These are phyloP conservation scores for Dasysyrphus albostriatus DNA, from an alignment of 2,888 invertebrate species.

Conservation along the genomic window DNA sequence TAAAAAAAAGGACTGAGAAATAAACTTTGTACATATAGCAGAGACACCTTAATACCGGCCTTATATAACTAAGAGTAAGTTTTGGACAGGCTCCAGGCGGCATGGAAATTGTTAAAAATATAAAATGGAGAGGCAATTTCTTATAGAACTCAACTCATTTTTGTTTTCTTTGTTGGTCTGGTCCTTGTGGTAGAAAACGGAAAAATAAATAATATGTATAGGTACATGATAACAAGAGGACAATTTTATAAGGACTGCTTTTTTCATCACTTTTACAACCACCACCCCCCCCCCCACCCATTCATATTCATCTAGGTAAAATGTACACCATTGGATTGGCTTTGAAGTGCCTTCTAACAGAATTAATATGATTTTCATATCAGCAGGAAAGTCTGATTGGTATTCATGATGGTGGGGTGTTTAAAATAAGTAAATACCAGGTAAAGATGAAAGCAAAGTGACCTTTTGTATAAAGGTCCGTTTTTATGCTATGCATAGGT, in stretches of 20 bases:
- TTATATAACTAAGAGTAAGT: not conserved
- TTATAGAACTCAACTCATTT: not conserved
- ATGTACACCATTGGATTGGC: conserved; percentile 36
- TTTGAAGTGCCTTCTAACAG: conserved; percentile 62
- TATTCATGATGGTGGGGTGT: conserved; percentile 61
- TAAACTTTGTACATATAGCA: no score
- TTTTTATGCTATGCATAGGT: not conserved
- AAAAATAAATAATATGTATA: conserved; percentile 7
- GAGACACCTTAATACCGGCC: not conserved
- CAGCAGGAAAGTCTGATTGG: conserved; percentile 57
- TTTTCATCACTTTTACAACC: conserved; percentile 2
- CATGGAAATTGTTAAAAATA: conserved; percentile 8
- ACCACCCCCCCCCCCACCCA: not conserved
- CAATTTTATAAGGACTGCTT: conserved; percentile 55
- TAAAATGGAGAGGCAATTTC: conserved; percentile 4
- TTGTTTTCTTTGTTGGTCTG: not conserved
- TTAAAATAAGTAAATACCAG: not conserved
- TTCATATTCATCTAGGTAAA: not conserved
- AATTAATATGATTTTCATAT: conserved; percentile 70
- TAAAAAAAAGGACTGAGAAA: no score
- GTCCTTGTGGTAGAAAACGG: not conserved
- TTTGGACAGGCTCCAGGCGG: conserved; percentile 24
- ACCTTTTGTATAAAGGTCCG: conserved; percentile 46
- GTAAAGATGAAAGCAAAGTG: conserved; percentile 46
- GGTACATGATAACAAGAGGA: conserved; percentile 43